Conservation (phyloP, 2,888 invertebrate genomes). For the Folsomia candida region DNA sequence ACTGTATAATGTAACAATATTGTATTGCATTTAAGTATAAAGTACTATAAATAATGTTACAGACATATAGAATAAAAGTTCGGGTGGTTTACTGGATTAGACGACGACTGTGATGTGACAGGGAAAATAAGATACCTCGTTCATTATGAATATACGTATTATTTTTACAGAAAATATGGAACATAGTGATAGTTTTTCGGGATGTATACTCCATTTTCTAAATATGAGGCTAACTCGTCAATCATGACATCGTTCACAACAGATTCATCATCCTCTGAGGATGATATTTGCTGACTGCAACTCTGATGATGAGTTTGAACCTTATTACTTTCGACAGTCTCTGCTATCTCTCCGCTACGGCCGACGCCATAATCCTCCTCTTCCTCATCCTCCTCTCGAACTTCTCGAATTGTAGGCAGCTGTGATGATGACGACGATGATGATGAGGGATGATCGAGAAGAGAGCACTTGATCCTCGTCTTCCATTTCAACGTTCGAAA, state of each 20-base stretch:
- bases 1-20: no score
- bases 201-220: slow-evolving; percentile 69
- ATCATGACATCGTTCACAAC: neutral
- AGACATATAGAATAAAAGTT: no score
- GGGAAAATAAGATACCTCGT: no score
- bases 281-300: neutral
- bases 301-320: neutral
- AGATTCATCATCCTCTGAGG: neutral
- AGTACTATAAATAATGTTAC: no score
- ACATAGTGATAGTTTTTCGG: no score
- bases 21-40: no score
- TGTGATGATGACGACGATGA: neutral
- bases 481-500: neutral
- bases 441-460: neutral
- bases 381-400: neutral
- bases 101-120: no score
- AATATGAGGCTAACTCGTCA: slow-evolving; percentile 2
- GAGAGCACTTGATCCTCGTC: neutral
- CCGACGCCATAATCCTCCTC: no score
- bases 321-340: neutral
- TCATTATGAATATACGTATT: neutral
- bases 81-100: no score
- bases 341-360: neutral
- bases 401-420: slow-evolving; percentile 1
- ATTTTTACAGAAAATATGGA: no score